A percentile compares a stretch with the other conserved stretches of the same genome.
Evolutionary conservation across 2,797 vertebrate species (phyloP).

Genomic region (Siniperca scherzeri): DNA sequence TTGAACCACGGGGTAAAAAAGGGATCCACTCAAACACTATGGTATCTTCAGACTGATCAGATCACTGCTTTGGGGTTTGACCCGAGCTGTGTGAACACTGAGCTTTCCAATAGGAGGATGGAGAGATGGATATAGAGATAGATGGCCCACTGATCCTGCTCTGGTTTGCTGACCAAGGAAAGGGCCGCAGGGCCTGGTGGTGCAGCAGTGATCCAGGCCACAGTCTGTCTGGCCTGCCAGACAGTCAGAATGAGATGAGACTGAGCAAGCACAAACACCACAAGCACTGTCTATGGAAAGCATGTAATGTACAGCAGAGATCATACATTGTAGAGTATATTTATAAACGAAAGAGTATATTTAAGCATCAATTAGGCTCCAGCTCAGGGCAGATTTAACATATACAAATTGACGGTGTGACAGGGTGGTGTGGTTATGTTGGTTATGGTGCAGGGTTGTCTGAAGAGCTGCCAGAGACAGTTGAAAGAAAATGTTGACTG

Average conservation of each 20-base stretch:
- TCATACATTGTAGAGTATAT: slow-evolving; percentile 35
- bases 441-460: slow-evolving; percentile 41
- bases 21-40: slow-evolving; percentile 56
- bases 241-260: slow-evolving; percentile 53
- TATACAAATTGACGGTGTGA: slow-evolving; percentile 58
- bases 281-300: slow-evolving; percentile 52
- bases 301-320: slow-evolving; percentile 25
- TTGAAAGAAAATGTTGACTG: slow-evolving; percentile 2
- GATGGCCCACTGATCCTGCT: slow-evolving; percentile 69
- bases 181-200: slow-evolving; percentile 59
- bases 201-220: slow-evolving; percentile 67
- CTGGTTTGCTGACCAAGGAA: slow-evolving; percentile 69
- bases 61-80: slow-evolving; percentile 73
- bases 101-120: slow-evolving; percentile 51
- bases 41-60: slow-evolving; percentile 73
- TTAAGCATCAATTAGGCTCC: slow-evolving; percentile 57
- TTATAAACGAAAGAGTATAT: slow-evolving; percentile 55
- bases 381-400: slow-evolving; percentile 49
- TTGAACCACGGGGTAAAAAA: slow-evolving; percentile 67
- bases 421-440: slow-evolving; percentile 48
- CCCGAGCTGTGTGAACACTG: slow-evolving; percentile 58
- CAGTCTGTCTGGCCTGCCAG: slow-evolving; percentile 65
- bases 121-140: slow-evolving; percentile 54
- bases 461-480: slow-evolving; percentile 35
- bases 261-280: slow-evolving; percentile 50